Conservation (phyloP, 2,888 invertebrate species). For the Tricholauxania praeusta region DNA sequence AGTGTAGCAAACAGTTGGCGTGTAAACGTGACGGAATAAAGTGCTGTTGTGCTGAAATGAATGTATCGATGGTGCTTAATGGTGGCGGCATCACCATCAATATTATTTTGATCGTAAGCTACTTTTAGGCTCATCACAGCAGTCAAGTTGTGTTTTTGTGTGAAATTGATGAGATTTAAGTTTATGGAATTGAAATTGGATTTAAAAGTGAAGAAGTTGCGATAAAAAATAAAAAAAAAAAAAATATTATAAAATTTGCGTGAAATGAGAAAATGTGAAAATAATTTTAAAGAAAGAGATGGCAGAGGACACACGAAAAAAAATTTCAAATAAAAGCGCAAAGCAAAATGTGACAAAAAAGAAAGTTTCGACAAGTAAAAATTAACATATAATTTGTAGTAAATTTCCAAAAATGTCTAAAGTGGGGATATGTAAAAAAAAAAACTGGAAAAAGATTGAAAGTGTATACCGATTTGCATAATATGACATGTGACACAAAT, state of each 20-base stretch:
- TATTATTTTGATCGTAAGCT: slow-evolving; percentile 1
- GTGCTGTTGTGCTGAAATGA: not conserved
- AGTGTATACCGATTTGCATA: too few relatives aligned
- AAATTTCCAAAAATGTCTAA: not conserved
- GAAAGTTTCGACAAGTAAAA: too few relatives aligned
- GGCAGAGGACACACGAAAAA: not conserved
- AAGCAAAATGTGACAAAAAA: too few relatives aligned
- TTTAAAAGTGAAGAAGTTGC: not conserved
- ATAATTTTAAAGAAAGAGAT: not conserved
- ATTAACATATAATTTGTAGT: too few relatives aligned
- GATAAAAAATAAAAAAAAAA: not conserved
- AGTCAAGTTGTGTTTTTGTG: not conserved
- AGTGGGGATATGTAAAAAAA: not conserved
- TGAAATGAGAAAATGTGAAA: not conserved
- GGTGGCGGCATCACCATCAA: not conserved
- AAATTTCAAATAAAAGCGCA: not conserved
- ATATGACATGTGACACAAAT: too few relatives aligned
- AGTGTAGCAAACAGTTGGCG: slow-evolving; percentile 46
- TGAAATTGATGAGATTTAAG: slow-evolving; percentile 10
- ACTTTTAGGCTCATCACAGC: slow-evolving; percentile 14
- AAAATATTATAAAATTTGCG: not conserved
- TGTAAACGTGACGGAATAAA: slow-evolving; percentile 45
- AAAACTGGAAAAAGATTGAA: not conserved
- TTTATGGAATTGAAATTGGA: slow-evolving; percentile 12
- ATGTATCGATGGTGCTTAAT: not conserved